A percentile compares a stretch with the other conserved stretches of the same genome.
Evolutionary conservation across 2,113 vertebrate species (phyloP).

Genomic region (Ictalurus punctatus): DNA sequence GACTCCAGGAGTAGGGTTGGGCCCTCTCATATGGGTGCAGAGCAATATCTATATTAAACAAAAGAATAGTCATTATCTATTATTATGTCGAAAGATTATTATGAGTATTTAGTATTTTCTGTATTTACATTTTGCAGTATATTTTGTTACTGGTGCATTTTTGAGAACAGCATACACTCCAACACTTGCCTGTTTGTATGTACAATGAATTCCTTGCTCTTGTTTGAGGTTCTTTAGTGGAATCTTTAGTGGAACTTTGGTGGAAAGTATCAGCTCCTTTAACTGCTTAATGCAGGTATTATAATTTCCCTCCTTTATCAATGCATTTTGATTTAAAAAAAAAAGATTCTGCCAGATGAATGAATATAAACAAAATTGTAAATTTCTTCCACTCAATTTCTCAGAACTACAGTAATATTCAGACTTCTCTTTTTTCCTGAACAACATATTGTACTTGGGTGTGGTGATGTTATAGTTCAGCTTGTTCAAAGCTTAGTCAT

Average conservation of each 20-base stretch:
- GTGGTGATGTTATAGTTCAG: constrained; percentile 38
- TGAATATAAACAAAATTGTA: not conserved
- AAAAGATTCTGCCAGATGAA: not conserved
- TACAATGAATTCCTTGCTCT: not conserved
- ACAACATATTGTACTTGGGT: constrained; percentile 30
- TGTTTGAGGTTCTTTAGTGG: not conserved
- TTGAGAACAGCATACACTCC: not conserved
- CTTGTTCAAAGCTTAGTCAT: constrained; percentile 50
- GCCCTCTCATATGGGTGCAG: not conserved
- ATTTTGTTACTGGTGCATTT: not conserved
- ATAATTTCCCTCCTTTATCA: not conserved
- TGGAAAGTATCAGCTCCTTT: not conserved
- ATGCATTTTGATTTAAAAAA: not conserved
- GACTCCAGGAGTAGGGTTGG: not conserved
- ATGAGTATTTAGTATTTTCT: not conserved
- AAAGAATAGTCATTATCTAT: not conserved
- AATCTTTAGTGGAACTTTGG: not conserved
- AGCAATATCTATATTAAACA: not conserved
- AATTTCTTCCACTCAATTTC: not conserved
- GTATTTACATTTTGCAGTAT: not conserved
- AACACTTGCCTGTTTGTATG: not conserved
- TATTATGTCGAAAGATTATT: not conserved
- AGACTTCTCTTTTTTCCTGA: not conserved
- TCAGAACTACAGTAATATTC: not conserved
- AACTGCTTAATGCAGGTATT: not conserved